Evolutionary conservation across 2,888 invertebrate species (phyloP), one percentile per base, ranked within the genome.

Genomic region (Epistrophe eligans): DNA sequence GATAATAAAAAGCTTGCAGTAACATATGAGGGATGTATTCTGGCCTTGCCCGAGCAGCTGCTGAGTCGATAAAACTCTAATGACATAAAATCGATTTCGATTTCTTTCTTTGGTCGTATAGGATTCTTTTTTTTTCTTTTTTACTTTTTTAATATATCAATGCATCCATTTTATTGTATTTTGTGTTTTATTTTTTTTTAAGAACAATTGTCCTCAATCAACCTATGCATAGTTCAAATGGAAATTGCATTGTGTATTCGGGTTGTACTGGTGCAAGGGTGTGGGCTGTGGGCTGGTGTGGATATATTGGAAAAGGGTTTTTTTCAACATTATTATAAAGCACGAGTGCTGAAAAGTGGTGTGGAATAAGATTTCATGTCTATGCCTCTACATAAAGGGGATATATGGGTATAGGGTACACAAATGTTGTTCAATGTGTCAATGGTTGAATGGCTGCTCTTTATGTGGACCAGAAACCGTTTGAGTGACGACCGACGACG

Each of bases 191-290:
- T 50, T 83, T 74, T 70, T 73, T 50, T 79, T 66, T 48, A 9
- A 79, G 67, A 76, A 87, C 87, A 87, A 87, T 87, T 83, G 87
- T 83, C 79, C 87, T 87, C 87, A 87, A 87, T 87, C 87, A 87
- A 79, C 83, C 79, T 87, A 76, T 87, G 87, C 87, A 87, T 87
- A 79, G 83, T 83, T 83, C 76, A 76, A 82, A 81, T 87, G 77
- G 79, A 48, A 71, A 71, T 83, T 83, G 77, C 74, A 87, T 87
- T 74, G 79, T 76, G 74, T 64, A 73, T 50, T 64, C 17, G 43
- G 58, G 52, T 35, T 55, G 35, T 40, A 40, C 28, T n/a, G 15
- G 45, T 35, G 35, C 0, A 35, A 35, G 35, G 35, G 38, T 35
- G 28, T 24, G 24, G 5, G 15, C 11, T 35, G 13, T 13, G 8